phyloP scores from a whole-genome alignment of 2,888 invertebrate species.

The Lasioglossum zephyrum region DNA sequence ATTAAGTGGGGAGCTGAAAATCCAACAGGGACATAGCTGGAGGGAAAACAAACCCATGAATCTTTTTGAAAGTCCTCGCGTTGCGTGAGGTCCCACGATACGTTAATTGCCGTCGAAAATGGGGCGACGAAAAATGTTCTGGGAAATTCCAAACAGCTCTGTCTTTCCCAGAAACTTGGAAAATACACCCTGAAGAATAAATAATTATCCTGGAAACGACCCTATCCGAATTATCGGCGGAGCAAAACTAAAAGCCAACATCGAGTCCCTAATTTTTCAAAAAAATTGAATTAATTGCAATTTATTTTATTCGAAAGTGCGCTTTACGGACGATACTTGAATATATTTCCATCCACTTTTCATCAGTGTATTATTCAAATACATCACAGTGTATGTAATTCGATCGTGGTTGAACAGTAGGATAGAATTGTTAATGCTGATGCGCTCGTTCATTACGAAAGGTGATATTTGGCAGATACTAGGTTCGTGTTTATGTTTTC shows the following conservation, averaged over 20 bases:
- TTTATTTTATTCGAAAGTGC: background rate
- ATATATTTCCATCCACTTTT: background rate
- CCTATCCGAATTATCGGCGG: background rate
- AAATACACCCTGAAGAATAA: background rate
- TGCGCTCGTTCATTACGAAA: conserved; percentile 7
- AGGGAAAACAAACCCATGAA: conserved; percentile 5
- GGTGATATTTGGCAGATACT: background rate
- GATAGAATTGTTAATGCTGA: conserved; percentile 23
- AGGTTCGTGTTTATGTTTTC: conserved; percentile 3
- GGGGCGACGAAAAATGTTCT: background rate
- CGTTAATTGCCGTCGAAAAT: background rate
- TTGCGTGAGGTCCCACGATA: conserved; percentile 9
- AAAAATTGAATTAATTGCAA: background rate
- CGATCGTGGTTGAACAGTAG: background rate
- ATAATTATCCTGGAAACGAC: background rate
- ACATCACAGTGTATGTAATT: background rate
- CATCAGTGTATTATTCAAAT: background rate
- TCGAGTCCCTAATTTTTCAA: background rate
- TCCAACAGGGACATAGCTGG: background rate
- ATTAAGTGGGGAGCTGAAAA: background rate
- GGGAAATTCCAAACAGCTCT: background rate
- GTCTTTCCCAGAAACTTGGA: background rate
- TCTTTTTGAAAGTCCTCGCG: background rate
- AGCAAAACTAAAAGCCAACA: background rate
- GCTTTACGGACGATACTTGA: background rate